These are phyloP conservation scores for Sinella curviseta DNA, from an alignment of 1,140 invertebrate species.

Conservation along the genomic window DNA sequence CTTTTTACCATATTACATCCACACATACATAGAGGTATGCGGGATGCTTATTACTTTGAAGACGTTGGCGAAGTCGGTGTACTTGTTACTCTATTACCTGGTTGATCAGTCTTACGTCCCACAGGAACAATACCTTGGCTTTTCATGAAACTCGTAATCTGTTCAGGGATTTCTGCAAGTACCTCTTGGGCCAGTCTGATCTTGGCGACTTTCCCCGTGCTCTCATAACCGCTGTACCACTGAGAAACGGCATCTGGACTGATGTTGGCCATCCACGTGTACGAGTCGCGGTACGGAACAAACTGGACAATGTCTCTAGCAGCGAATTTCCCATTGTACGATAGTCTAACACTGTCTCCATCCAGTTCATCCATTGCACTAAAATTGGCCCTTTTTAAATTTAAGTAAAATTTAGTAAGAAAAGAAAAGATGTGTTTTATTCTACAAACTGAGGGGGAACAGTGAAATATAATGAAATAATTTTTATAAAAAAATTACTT, in stretches of 20 bases:
- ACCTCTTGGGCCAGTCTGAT: constrained; percentile 62
- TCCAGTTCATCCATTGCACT: constrained; percentile 62
- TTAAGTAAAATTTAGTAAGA: not conserved
- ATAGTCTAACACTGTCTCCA: constrained; percentile 61
- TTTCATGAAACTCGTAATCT: constrained; percentile 64
- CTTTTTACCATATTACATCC: no score
- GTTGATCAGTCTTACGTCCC: constrained; percentile 15
- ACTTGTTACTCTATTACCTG: not conserved
- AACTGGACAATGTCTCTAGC: constrained; percentile 65
- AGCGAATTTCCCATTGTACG: constrained; percentile 52
- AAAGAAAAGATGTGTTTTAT: not conserved
- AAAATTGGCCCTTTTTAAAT: constrained; percentile 64
- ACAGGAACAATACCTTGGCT: constrained; percentile 56
- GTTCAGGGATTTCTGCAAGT: constrained; percentile 63
- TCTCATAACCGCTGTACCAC: constrained; percentile 18
- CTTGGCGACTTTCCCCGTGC: constrained; percentile 37
- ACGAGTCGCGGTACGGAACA: constrained; percentile 54
- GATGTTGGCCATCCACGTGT: constrained; percentile 30
- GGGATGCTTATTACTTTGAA: not conserved
- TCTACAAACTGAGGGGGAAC: no score
- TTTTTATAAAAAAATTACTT: no score
- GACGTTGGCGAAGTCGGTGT: not conserved
- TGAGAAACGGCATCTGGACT: not conserved
- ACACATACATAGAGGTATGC: no score
- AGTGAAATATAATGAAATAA: no score